These are phyloP conservation scores for Dipodomys spectabilis DNA, from an alignment of 2,113 vertebrate genomes.

Conservation along the genomic window DNA sequence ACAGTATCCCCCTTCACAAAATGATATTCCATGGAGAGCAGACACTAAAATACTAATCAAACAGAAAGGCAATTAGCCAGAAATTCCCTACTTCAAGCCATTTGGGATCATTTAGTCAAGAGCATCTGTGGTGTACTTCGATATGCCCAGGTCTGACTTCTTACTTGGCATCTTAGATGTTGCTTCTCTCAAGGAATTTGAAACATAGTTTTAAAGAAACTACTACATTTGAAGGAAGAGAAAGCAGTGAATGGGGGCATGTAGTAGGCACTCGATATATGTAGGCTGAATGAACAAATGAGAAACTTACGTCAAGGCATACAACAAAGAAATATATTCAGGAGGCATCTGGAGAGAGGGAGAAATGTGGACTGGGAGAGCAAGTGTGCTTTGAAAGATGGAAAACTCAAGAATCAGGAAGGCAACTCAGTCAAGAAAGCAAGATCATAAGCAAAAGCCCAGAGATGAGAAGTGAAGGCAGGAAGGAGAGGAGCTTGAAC, in stretches of 20 bases:
- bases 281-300: not conserved
- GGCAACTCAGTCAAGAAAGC: not conserved
- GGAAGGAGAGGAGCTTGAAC: not conserved
- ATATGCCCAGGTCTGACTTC: not conserved
- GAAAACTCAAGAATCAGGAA: not conserved
- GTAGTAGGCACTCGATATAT: not conserved
- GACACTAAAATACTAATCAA: constrained; percentile 57
- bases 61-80: constrained; percentile 57
- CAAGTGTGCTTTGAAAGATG: not conserved
- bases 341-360: not conserved
- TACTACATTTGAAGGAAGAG: not conserved
- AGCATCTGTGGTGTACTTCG: not conserved
- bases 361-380: not conserved
- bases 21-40: constrained; percentile 10
- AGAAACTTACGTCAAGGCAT: not conserved
- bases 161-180: constrained; percentile 1
- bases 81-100: constrained; percentile 34
- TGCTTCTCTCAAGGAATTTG: not conserved
- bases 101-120: constrained; percentile 58
- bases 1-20: constrained; percentile 37
- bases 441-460: not conserved
- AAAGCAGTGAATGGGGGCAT: not conserved
- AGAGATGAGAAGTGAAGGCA: not conserved
- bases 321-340: not conserved
- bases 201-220: not conserved